A percentile compares a stretch with the other conserved stretches of the same genome.
These are phyloP conservation scores for Acanthochromis polyacanthus DNA, from an alignment of 2,113 vertebrate genomes.

Conservation along the genomic window DNA sequence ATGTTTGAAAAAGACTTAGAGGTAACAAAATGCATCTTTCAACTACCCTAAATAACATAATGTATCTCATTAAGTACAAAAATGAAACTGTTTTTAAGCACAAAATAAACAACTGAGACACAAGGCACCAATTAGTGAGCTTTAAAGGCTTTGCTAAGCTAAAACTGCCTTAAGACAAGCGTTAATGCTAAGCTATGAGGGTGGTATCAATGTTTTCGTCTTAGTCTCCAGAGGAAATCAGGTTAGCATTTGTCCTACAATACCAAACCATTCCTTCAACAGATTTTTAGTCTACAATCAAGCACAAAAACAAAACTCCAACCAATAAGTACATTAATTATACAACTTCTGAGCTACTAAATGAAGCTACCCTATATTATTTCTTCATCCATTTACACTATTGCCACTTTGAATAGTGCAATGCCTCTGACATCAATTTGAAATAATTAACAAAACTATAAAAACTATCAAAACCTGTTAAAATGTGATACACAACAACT, in stretches of 20 bases:
- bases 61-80: too few relatives aligned
- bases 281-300: neutral
- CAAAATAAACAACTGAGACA: too few relatives aligned
- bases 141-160: too few relatives aligned
- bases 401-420: neutral
- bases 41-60: too few relatives aligned
- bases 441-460: constrained; percentile 6
- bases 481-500: neutral
- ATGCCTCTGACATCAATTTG: neutral
- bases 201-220: too few relatives aligned
- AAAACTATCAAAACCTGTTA: neutral
- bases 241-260: neutral
- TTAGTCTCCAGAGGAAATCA: neutral
- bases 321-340: neutral
- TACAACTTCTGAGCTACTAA: neutral
- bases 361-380: neutral
- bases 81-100: too few relatives aligned
- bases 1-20: too few relatives aligned
- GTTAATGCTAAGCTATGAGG: neutral
- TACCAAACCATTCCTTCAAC: too few relatives aligned
- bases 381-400: constrained; percentile 3
- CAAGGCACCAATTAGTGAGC: too few relatives aligned
- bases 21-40: too few relatives aligned
- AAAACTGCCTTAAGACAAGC: too few relatives aligned
- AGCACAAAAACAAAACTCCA: neutral